Evolutionary conservation across 1,140 invertebrate species (phyloP), one percentile per base, ranked within the genome.

Genomic region (Orchestia grillus): DNA sequence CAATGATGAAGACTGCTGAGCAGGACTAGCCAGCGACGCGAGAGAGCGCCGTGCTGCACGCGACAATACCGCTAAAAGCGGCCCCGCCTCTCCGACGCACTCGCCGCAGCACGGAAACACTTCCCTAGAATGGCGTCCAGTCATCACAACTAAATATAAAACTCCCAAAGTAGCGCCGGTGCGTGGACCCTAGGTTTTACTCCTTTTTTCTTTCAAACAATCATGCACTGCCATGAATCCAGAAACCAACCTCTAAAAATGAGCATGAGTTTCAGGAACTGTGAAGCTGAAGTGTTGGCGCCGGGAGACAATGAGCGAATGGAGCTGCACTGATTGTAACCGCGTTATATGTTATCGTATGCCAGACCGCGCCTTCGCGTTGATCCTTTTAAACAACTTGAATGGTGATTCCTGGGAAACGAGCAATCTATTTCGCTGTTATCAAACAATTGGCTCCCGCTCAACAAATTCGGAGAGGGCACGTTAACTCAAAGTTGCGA

Each of bases 21-120:
- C 28, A 19, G 28, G 62, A 77, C 11, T 77, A 77, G 62, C 62
- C 28, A 77, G 62, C 11, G 62, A 77, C 1, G 62, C 62, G 1
- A 36, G 23, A 1, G 15, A 44, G 88, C 88, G 43, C 15, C 28
- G 88, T 44, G 36, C 15, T 19, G n/a, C 88, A 90, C 88, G 88
- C 88, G 88, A 90, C 88, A 90, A 90, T 90, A 90, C 41, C 88
- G 88, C 88, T 90, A 90, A 41, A 90, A 90, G 88, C 88, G 88
- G 88, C 88, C 41, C 28, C 43, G 88, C 43, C 88, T 44, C 88
- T 90, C 36, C 88, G 42, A 42, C 41, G 41, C 28, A 42, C 88
- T 41, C 11, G 4, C 88, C 8, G 11, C 88, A 44, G 87, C 88
- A 90, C 88, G 88, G 41, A 41, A 90, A 44, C 88, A 90, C 88